Conservation (phyloP, 2,797 vertebrate genomes). For the Morelia viridis region DNA sequence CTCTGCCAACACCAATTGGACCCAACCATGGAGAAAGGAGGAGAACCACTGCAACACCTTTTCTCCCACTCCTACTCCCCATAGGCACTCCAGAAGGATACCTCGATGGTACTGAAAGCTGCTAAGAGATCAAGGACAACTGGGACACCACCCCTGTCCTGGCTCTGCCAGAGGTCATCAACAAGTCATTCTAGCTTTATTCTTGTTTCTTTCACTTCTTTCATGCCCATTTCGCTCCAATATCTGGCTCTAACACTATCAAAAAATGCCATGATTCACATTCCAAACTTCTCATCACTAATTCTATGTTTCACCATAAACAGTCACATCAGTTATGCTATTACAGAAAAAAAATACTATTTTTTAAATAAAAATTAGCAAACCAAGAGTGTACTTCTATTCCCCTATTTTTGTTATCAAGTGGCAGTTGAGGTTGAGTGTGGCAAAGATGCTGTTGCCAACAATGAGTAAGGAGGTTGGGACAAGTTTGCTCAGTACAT, state of each 20-base stretch:
- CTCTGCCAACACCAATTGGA: neutral
- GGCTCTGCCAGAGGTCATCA: neutral
- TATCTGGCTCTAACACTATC: neutral
- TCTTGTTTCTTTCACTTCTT: neutral
- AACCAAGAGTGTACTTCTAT: neutral
- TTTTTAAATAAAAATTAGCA: neutral
- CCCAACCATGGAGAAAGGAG: neutral
- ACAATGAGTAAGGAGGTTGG: neutral
- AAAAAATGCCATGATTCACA: neutral
- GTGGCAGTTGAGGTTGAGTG: no score
- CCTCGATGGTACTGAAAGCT: neutral
- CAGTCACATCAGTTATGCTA: neutral
- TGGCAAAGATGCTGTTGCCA: neutral
- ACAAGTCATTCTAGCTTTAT: neutral
- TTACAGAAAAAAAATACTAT: no score
- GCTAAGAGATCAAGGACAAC: neutral
- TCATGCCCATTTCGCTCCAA: neutral
- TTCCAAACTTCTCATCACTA: neutral
- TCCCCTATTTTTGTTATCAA: neutral
- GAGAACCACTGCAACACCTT: neutral
- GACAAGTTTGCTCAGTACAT: neutral
- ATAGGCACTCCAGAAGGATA: neutral
- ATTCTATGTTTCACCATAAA: neutral
- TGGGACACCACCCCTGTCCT: neutral
- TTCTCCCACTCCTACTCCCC: neutral